Base-by-base conservation (phyloP, 2,888 invertebrate genomes). In the Apoderus coryli region DNA sequence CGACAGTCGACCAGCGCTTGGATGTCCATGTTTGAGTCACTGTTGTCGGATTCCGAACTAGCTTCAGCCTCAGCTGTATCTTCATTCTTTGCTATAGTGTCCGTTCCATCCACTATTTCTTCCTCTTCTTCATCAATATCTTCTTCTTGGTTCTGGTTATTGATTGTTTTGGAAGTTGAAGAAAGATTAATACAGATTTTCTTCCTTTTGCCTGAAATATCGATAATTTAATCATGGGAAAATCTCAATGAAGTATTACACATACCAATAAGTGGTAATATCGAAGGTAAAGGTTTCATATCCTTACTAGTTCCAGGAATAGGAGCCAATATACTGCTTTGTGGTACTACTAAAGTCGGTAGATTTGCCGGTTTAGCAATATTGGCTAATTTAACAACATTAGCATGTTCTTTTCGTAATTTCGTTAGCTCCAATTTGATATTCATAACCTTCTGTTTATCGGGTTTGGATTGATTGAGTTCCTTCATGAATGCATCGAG, bases 401-500 rank as follows among this genome's bases (percentile, higher is more conserved):
- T 72, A 0, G 61, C 56, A 35, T 82, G 68, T 45, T 89, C 84
- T 6, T 61, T 57, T 45, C 70, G 73, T 4, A 89, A 51, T 35
- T 72, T 72, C 22, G 70, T 63, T 15, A 89, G 64, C 33, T 72
- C 71, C 45, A 67, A 59, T 72, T 73, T 77, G 2, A 76, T 67
- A 53, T 76, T 78, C 30, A 69, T 71, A 10, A 75, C 59, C 14
- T 63, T 60, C 1, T 62, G 62, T 47, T 71, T 70, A 32, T 64
- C 67, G 1, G 62, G 56, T 34, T 57, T 49, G 3, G 52, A 49
- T 11, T 62, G 47, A 37, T 56, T 63, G 16, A 85, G 56, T 16
- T 65, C 67, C 19, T 66, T 68, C 86, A 93, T 89, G 55, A 71
- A 93, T 4, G 71, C 71, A 50, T 93, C 93, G 26, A 93, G 56